phyloP scores from a whole-genome alignment of 2,113 vertebrate genomes.

The Progne subis region DNA sequence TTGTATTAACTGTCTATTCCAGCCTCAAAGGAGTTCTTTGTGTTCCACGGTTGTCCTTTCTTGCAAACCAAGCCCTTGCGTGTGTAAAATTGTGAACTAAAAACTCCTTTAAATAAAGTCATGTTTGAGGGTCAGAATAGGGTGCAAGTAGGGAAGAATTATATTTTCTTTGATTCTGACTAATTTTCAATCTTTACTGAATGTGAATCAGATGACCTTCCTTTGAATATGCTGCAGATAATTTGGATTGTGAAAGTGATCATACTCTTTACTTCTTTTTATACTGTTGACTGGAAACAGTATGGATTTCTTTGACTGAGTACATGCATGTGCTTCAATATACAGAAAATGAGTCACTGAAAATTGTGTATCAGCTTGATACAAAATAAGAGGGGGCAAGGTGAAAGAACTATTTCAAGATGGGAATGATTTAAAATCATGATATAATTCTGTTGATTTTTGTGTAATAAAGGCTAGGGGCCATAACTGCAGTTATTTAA shows the following conservation, averaged over 20 bases:
- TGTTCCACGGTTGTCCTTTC: not conserved
- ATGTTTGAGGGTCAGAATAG: not conserved
- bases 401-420: not conserved
- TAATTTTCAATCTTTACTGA: slow-evolving; percentile 57
- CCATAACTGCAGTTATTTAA: not conserved
- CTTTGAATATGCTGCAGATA: slow-evolving; percentile 32
- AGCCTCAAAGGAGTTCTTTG: not conserved
- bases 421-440: not conserved
- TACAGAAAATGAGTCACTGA: not conserved
- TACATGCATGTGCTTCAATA: not conserved
- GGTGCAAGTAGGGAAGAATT: not conserved
- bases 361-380: not conserved
- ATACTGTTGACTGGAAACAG: slow-evolving; percentile 26
- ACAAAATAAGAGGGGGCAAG: not conserved
- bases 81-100: not conserved
- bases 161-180: slow-evolving; percentile 45
- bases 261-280: slow-evolving; percentile 4
- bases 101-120: not conserved
- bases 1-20: not conserved
- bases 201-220: slow-evolving; percentile 57
- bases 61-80: not conserved
- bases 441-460: not conserved
- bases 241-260: slow-evolving; percentile 36
- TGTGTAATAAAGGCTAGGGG: not conserved
- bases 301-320: not conserved